Conservation (phyloP, 2,797 vertebrate genomes). For the Vespertilio murinus region DNA sequence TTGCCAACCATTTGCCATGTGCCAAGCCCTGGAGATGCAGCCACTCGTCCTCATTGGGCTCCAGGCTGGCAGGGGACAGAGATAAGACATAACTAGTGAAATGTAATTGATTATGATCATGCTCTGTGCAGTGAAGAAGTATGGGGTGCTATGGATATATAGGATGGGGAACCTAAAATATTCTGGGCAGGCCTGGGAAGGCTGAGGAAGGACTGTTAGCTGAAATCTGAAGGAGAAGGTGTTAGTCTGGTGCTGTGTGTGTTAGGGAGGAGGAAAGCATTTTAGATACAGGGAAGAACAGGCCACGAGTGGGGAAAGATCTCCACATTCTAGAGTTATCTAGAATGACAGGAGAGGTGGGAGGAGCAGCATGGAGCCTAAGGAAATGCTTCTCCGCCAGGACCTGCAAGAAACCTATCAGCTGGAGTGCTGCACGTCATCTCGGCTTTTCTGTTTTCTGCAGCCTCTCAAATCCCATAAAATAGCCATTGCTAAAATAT, state of each 20-base stretch:
- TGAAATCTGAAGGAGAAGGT: background rate
- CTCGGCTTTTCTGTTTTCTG: background rate
- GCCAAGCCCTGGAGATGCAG: background rate
- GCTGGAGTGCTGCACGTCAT: rapidly evolving
- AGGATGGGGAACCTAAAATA: too few species aligned
- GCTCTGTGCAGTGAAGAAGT: background rate
- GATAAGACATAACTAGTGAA: background rate
- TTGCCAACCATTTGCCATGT: background rate
- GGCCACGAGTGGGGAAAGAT: background rate
- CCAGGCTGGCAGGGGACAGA: background rate
- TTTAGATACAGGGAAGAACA: background rate
- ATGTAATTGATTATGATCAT: too few species aligned
- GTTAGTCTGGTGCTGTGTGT: rapidly evolving
- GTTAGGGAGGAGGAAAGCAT: background rate
- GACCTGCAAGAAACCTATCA: background rate
- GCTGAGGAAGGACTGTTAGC: background rate
- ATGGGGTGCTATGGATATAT: background rate
- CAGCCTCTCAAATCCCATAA: background rate
- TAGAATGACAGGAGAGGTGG: background rate
- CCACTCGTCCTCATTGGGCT: background rate
- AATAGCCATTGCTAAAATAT: conserved; percentile 74
- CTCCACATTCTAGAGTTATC: background rate
- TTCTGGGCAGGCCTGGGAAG: background rate
- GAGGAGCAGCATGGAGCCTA: background rate
- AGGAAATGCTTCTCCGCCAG: background rate